A percentile compares a stretch with the other conserved stretches of the same genome.
Conservation (phyloP, 2,113 vertebrate genomes). For the Puntigrus tetrazona region DNA sequence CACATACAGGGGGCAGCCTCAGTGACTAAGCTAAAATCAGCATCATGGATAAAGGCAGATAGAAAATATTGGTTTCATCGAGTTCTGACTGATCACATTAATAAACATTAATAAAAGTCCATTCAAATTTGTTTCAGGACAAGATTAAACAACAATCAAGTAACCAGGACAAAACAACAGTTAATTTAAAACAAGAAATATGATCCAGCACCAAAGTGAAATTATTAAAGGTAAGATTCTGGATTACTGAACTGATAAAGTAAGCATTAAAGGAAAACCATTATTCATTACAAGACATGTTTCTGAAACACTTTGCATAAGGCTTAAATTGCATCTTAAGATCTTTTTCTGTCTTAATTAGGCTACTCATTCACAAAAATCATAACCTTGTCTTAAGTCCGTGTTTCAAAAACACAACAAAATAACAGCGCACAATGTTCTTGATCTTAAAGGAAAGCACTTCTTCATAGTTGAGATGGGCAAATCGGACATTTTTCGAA, state of each 20-base stretch:
- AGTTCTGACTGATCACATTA: not conserved
- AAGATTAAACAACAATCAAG: not conserved
- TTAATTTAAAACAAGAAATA: not conserved
- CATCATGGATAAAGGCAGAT: not conserved
- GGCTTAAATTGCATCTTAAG: not conserved
- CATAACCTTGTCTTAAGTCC: not conserved
- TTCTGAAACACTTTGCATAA: no score
- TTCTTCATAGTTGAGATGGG: not conserved
- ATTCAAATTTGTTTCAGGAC: not conserved
- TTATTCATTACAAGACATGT: not conserved
- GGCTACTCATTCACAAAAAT: not conserved
- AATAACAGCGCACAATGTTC: not conserved
- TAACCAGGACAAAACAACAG: not conserved
- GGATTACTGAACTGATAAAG: not conserved
- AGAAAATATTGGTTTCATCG: not conserved
- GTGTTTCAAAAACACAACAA: not conserved
- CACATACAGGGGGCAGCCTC: not conserved
- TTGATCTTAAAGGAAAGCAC: not conserved
- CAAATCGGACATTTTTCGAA: not conserved
- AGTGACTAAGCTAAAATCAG: not conserved
- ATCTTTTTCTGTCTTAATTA: not conserved
- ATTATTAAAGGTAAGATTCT: not conserved
- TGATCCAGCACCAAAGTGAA: not conserved
- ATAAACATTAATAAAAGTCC: not conserved
- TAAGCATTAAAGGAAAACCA: not conserved